Percentiles rank a stretch among this genome's conserved stretches.
Conservation (phyloP, 2,113 vertebrate species). For the Petaurus breviceps region DNA sequence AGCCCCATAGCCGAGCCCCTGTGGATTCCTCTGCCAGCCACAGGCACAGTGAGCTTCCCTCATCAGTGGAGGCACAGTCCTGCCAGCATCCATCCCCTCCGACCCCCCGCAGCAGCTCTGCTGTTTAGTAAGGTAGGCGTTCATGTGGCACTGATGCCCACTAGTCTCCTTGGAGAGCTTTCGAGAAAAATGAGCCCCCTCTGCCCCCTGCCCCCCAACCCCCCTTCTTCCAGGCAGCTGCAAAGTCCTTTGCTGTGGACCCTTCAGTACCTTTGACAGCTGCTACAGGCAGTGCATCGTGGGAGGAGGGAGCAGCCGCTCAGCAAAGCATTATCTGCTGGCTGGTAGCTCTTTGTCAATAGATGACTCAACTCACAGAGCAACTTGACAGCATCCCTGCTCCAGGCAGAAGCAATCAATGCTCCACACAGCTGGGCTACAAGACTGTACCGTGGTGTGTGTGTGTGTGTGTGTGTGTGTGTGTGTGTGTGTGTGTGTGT, state of each 20-base stretch:
- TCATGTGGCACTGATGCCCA: constrained; percentile 83
- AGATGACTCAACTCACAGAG: constrained; percentile 90
- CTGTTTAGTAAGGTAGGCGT: constrained; percentile 87
- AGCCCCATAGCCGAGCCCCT: constrained; percentile 68
- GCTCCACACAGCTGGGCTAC: constrained; percentile 87
- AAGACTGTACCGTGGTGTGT: constrained; percentile 75
- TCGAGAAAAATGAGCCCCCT: constrained; percentile 62
- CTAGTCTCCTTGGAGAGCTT: constrained; percentile 65
- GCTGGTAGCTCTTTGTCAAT: constrained; percentile 89
- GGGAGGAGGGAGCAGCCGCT: constrained; percentile 77
- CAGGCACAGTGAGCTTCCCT: constrained; percentile 85
- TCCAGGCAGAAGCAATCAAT: constrained; percentile 93
- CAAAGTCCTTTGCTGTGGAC: constrained; percentile 66
- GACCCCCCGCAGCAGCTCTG: constrained; percentile 86
- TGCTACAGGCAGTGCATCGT: constrained; percentile 80
- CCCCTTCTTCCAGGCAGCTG: constrained; percentile 74
- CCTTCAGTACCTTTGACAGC: constrained; percentile 80
- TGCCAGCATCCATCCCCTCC: constrained; percentile 74
- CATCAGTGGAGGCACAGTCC: constrained; percentile 69
- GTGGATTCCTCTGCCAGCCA: constrained; percentile 83
- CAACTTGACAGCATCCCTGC: constrained; percentile 90
- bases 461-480: not conserved
- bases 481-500: not conserved
- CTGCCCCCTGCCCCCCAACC: constrained; percentile 36
- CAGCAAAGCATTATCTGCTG: constrained; percentile 83